Conservation (phyloP, 2,797 vertebrate genomes). For the Phalanger gymnotis region DNA sequence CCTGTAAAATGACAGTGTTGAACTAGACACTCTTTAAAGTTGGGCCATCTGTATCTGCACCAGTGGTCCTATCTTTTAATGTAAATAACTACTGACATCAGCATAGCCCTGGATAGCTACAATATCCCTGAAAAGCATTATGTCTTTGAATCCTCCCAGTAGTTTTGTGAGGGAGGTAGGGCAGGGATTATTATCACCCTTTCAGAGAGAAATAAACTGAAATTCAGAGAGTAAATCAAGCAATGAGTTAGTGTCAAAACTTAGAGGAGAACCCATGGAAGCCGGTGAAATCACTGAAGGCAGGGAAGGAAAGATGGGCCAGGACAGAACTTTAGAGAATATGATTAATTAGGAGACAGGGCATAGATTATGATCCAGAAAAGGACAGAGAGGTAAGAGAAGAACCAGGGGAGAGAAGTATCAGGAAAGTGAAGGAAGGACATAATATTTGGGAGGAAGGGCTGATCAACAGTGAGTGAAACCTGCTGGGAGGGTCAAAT, state of each 20-base stretch:
- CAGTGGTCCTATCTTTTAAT: neutral
- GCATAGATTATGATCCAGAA: neutral
- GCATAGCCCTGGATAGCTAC: neutral
- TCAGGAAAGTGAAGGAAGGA: neutral
- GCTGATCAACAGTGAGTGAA: neutral
- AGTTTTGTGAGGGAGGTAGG: neutral
- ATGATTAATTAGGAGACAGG: neutral
- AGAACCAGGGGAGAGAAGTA: neutral
- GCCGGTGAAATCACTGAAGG: neutral
- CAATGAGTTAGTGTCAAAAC: neutral
- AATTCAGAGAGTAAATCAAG: neutral
- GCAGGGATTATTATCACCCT: neutral
- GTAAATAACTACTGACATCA: neutral
- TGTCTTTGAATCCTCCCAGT: neutral
- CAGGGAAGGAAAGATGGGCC: neutral
- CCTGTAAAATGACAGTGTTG: neutral
- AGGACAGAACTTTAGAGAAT: neutral
- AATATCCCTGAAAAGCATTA: neutral
- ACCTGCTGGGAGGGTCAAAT: neutral
- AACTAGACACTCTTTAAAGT: neutral
- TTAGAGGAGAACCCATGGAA: neutral
- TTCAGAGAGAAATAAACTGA: neutral
- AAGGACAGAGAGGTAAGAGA: neutral
- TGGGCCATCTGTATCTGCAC: neutral
- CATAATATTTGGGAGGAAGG: neutral